phyloP scores from a whole-genome alignment of 2,888 invertebrate species.

The Cephonodes hylas region DNA sequence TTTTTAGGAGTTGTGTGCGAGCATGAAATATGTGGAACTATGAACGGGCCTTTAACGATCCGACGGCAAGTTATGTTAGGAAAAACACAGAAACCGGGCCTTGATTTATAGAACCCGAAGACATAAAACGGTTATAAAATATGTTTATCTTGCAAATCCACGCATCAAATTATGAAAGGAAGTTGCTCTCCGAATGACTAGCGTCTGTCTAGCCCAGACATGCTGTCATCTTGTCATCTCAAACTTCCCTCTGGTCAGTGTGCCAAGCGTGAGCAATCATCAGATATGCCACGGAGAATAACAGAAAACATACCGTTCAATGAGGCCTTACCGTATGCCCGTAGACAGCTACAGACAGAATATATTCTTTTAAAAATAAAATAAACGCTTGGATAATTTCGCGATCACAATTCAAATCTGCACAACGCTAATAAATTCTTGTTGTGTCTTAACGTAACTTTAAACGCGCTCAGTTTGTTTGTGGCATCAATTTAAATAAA shows the following conservation, averaged over 20 bases:
- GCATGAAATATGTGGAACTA: neutral
- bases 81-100: neutral
- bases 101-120: conserved; percentile 1
- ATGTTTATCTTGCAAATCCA: neutral
- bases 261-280: conserved; percentile 59
- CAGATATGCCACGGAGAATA: conserved; percentile 40
- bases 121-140: neutral
- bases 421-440: conserved; percentile 33
- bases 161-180: neutral
- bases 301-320: conserved; percentile 41
- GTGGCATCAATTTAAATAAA: conserved; percentile 57
- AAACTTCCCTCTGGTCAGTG: conserved; percentile 54
- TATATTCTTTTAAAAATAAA: neutral
- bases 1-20: conserved; percentile 21
- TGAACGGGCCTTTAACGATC: neutral
- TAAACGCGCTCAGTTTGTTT: conserved; percentile 45
- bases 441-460: conserved; percentile 31
- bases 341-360: conserved; percentile 19
- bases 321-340: conserved; percentile 18
- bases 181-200: neutral
- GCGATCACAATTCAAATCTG: neutral
- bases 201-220: conserved; percentile 36
- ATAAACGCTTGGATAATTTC: neutral
- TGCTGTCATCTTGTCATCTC: conserved; percentile 52
- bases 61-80: neutral